Conservation (phyloP, 2,113 vertebrate species). For the Chaetorhynchus papuensis region DNA sequence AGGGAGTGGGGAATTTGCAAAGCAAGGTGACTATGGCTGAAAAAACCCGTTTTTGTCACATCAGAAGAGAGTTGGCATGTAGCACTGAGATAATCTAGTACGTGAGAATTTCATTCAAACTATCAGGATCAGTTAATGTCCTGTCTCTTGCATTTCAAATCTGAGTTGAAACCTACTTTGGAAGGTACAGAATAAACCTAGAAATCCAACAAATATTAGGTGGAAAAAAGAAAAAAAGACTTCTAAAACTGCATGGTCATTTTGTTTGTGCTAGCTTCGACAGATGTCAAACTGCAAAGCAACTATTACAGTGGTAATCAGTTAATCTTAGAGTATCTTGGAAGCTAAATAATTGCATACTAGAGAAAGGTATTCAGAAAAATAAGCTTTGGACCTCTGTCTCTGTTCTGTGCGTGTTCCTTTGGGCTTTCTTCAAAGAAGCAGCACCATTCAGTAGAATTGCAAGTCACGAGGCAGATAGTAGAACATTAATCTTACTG, state of each 20-base stretch:
- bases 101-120: neutral
- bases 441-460: neutral
- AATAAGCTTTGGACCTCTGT: neutral
- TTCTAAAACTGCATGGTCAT: neutral
- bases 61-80: neutral
- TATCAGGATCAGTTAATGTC: neutral
- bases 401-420: neutral
- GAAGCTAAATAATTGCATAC: neutral
- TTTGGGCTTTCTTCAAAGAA: neutral
- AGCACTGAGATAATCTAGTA: neutral
- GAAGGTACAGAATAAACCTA: neutral
- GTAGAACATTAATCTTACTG: neutral
- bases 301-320: neutral
- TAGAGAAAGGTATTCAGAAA: neutral
- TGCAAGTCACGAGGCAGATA: neutral
- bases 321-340: neutral
- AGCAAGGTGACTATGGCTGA: neutral
- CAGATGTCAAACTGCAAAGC: neutral
- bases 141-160: neutral
- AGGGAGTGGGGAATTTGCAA: neutral
- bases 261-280: neutral
- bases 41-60: neutral
- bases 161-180: neutral
- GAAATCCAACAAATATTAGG: neutral
- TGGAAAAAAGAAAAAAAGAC: neutral